These are phyloP conservation scores for Excalfactoria chinensis DNA, from an alignment of 2,113 vertebrate species.

Conservation along the genomic window DNA sequence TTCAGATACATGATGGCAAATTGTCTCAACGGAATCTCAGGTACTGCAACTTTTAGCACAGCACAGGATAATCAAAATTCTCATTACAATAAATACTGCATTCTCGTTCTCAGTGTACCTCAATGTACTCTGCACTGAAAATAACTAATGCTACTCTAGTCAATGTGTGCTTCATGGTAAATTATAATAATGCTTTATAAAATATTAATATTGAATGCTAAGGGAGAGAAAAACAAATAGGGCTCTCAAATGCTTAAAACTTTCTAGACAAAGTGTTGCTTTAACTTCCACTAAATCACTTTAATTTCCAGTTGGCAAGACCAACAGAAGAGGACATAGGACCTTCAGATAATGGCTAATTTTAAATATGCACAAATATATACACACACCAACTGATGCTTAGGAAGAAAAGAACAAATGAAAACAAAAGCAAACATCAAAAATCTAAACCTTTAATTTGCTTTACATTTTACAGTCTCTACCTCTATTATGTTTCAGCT, in stretches of 20 bases:
- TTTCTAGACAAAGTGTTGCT: not conserved
- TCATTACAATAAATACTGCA: not conserved
- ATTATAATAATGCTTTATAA: conserved; percentile 12
- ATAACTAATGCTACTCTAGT: not conserved
- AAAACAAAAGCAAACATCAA: not conserved
- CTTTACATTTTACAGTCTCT: not conserved
- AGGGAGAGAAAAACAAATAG: not conserved
- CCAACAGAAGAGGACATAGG: not conserved
- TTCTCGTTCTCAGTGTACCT: conserved; percentile 9
- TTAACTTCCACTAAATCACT: not conserved
- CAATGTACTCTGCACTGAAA: not conserved
- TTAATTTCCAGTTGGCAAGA: not conserved
- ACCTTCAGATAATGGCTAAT: not conserved
- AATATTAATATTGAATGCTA: not conserved
- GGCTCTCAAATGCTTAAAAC: not conserved
- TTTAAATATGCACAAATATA: not conserved
- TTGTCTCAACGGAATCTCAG: not conserved
- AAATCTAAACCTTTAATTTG: fast-evolving
- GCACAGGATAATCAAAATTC: not conserved
- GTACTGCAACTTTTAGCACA: not conserved
- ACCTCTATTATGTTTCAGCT: not conserved
- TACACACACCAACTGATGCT: not conserved
- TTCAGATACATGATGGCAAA: not conserved
- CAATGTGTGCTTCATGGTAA: not conserved
- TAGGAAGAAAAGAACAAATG: not conserved